Evolutionary conservation across 1,140 invertebrate species (phyloP), one percentile per base, ranked within the genome.

Genomic region (Antheraea mylitta): DNA sequence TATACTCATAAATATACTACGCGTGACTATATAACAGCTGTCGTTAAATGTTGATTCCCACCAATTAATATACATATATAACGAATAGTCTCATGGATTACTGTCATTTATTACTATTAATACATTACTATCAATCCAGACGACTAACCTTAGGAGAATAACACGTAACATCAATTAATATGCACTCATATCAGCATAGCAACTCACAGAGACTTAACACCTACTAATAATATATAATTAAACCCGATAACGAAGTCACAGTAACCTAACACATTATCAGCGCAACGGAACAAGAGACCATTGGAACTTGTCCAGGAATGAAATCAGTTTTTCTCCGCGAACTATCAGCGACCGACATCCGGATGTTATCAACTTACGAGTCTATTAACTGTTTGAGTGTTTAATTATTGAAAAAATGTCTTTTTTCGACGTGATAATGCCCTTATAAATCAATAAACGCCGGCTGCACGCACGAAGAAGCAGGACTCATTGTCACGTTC

Each of bases 301-400:
- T 53, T 53, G 45, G 45, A 53, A 53, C 45, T 53, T 53, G 45
- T 13, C 45, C 45, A 16, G 45, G 11, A 53, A 53, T 53, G 45
- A n/a, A 53, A 53, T 53, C 45, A 53, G 45, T 53, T 53, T 53
- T 53, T 53, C 45, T 53, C 45, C 45, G 13, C 16, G 13, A 53
- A 53, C 45, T 53, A 53, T 53, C 45, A 53, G 45, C 6, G 45
- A 13, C 16, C 58, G 69, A 66, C 64, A 70, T 70, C 69, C 69
- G 69, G 69, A 58, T 70, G 42, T 66, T 64, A 63, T 66, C 64
- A 60, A 11, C 38, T 53, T 53, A 13, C n/a, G 37, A 59, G 69
- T 70, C 69, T 70, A 66, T 66, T 30, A 18, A 60, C 58, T n/a
- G 45, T 53, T 13, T 7, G 45, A 53, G 10, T 53, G 16, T 16